These are phyloP conservation scores for Pristis pectinata DNA, from an alignment of 2,797 vertebrate genomes.

Conservation along the genomic window DNA sequence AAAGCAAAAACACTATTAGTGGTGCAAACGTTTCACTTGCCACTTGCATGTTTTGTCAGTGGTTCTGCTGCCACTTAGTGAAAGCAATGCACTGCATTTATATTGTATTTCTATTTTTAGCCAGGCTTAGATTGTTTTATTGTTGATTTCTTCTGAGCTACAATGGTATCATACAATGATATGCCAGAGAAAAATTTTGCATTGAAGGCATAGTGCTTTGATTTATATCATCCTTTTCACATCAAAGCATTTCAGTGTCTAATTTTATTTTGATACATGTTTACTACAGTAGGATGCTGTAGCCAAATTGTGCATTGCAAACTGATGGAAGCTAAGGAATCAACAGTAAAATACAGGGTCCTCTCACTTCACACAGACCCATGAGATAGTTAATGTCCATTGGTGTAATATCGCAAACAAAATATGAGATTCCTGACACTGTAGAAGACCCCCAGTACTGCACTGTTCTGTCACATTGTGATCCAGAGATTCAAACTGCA, in stretches of 20 bases:
- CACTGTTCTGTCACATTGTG: no score
- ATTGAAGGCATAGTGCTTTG: not conserved
- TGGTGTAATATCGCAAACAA: not conserved
- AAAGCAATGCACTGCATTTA: not conserved
- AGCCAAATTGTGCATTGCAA: not conserved
- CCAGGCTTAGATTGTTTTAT: not conserved
- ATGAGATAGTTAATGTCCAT: not conserved
- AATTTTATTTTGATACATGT: not conserved
- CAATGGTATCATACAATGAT: not conserved
- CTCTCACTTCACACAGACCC: not conserved
- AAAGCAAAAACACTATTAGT: not conserved
- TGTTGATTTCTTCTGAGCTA: not conserved
- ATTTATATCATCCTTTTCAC: not conserved
- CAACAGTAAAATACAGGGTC: not conserved
- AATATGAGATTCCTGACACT: not conserved
- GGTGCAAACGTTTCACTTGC: not conserved
- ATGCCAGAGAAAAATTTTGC: not conserved
- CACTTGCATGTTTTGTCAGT: not conserved
- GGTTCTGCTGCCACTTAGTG: not conserved
- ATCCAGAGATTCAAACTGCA: no score
- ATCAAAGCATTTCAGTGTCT: not conserved
- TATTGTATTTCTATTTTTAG: not conserved
- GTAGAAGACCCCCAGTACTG: no score
- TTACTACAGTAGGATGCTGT: not conserved
- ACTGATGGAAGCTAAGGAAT: no score